These are phyloP conservation scores for Ranitomeya imitator DNA, from an alignment of 2,113 vertebrate species.

Conservation along the genomic window DNA sequence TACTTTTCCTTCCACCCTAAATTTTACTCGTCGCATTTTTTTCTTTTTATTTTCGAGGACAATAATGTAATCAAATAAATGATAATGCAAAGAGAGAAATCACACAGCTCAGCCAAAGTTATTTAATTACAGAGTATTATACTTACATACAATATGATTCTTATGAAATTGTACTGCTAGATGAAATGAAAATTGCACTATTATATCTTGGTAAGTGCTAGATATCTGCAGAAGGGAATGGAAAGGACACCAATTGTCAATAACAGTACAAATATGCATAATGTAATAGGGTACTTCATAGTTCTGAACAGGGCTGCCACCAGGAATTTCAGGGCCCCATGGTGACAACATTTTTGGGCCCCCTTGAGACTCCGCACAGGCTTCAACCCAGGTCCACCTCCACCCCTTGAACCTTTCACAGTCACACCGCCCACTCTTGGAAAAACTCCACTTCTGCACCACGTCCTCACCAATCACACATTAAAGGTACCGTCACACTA, in stretches of 20 bases:
- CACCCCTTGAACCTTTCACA: too few relatives aligned
- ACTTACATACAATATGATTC: not conserved
- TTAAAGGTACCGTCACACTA: too few relatives aligned
- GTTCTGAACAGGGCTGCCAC: not conserved
- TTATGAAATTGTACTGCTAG: not conserved
- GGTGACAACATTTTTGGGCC: too few relatives aligned
- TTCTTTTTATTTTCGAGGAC: not conserved
- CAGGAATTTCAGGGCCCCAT: too few relatives aligned
- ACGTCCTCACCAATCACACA: too few relatives aligned
- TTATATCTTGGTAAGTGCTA: not conserved
- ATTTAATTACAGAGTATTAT: slow-evolving; percentile 21
- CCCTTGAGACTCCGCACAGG: too few relatives aligned
- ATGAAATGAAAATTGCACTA: slow-evolving; percentile 5
- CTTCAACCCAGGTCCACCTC: too few relatives aligned
- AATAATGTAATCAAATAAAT: slow-evolving; percentile 25
- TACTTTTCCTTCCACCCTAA: not conserved
- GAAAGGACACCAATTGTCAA: not conserved
- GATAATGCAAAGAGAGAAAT: slow-evolving; percentile 17
- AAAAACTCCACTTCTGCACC: too few relatives aligned
- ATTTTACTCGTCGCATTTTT: not conserved
- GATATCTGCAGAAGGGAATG: not conserved
- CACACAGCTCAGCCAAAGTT: not conserved
- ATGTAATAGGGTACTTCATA: not conserved
- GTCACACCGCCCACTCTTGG: too few relatives aligned
- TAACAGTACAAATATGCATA: not conserved